Evolutionary conservation across 2,888 invertebrate species (phyloP), one percentile per base, ranked within the genome.

Genomic region (Cephus pulcher): DNA sequence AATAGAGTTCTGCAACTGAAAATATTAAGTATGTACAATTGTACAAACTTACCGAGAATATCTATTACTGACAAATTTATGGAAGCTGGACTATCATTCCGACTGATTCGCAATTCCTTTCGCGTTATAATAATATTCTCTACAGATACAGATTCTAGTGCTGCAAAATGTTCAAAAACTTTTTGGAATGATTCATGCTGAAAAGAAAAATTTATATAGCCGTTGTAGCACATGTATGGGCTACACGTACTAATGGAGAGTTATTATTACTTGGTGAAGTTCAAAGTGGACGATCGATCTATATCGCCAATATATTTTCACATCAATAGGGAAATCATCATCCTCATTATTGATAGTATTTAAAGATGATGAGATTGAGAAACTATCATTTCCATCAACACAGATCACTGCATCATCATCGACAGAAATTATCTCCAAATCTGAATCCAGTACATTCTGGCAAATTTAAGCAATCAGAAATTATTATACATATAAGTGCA

Each of bases 271-370:
- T 76, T 80, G 84, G 23, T 80, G 75, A 30, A 89, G 79, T 33
- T 82, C 84, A 69, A 89, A 82, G 69, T 87, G 86, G 75, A 87
- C 83, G 11, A 89, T 34, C 74, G 84, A 82, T 69, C 84, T 84
- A 1, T 89, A 89, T 79, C 80, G 84, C 90, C 90, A 91, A 4
- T 86, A 79, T 30, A 91, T 81, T 84, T 90, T 90, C 23, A 91
- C 80, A 76, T 80, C 81, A 9, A 89, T 81, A 32, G 84, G 85
- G 77, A 87, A 87, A 76, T 89, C 83, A 23, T 89, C 88, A 37
- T 80, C 80, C 12, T 86, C 84, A 11, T 6, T 73, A 12, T 73
- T 77, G 74, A 71, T 76, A 11, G 12, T 32, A 71, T 33, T 71
- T 71, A 71, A 15, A 71, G 15, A 33, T 12, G 71, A 71, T 32